Percentiles rank a stretch among this genome's conserved stretches.
These are phyloP conservation scores for Macquaria australasica DNA, from an alignment of 2,113 vertebrate genomes.

Conservation along the genomic window DNA sequence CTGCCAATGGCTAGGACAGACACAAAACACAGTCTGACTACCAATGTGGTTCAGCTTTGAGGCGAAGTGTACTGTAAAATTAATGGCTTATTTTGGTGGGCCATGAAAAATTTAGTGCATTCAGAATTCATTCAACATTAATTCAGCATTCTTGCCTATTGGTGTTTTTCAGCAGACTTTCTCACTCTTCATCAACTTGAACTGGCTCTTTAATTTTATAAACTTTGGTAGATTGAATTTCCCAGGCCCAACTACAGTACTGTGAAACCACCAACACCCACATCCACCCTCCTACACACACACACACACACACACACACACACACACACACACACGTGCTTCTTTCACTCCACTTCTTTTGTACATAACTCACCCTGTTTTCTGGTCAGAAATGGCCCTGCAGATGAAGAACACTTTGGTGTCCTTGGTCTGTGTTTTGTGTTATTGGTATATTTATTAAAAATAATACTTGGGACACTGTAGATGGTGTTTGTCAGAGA, in stretches of 20 bases:
- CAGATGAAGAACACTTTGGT: neutral
- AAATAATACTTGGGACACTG: neutral
- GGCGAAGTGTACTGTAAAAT: constrained; percentile 35
- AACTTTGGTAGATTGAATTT: constrained; percentile 21
- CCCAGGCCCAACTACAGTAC: neutral
- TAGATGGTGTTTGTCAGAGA: neutral
- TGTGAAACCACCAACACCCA: neutral
- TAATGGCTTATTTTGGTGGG: constrained; percentile 32
- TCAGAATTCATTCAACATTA: constrained; percentile 51
- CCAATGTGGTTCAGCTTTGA: constrained; percentile 12
- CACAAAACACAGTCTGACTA: constrained; percentile 16
- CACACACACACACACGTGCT: neutral
- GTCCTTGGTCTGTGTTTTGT: neutral
- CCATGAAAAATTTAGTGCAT: constrained; percentile 49
- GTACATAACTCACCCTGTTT: neutral
- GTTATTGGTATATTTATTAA: neutral
- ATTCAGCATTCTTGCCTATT: constrained; percentile 2
- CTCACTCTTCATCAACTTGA: constrained; percentile 3
- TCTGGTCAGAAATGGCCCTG: neutral
- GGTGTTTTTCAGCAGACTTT: constrained; percentile 4
- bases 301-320: no score
- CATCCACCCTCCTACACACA: neutral
- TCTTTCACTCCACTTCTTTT: neutral
- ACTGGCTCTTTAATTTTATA: neutral
- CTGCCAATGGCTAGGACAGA: constrained; percentile 2